Evolutionary conservation across 1,140 invertebrate genomes (phyloP).

Genomic region (Galendromus occidentalis): DNA sequence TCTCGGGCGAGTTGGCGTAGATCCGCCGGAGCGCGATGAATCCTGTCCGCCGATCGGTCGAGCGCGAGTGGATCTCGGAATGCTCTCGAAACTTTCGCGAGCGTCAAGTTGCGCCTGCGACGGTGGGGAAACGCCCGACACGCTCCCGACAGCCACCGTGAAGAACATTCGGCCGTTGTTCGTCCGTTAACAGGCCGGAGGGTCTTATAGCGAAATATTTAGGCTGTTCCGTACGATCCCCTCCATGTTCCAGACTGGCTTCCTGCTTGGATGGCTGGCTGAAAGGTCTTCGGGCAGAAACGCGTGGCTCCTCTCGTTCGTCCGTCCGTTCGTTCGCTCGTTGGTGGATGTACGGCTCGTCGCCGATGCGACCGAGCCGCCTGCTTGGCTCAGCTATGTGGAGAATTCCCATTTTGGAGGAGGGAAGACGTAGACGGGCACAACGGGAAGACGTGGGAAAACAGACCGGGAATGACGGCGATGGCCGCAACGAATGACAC

Average conservation of each 20-base stretch:
- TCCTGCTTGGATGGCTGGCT: neutral
- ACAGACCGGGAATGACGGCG: too few relatives aligned
- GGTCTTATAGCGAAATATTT: slow-evolving; percentile 6
- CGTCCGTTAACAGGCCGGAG: slow-evolving; percentile 1
- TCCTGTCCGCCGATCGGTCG: neutral
- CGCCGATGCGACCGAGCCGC: neutral
- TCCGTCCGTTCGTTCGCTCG: too few relatives aligned
- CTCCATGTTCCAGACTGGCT: neutral
- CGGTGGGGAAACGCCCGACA: neutral
- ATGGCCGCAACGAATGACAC: too few relatives aligned
- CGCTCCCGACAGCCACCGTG: neutral
- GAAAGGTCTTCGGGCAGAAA: neutral
- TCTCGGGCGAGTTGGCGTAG: neutral
- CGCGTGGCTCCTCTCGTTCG: neutral
- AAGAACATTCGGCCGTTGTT: neutral
- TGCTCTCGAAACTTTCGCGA: neutral
- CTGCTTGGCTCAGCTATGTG: neutral
- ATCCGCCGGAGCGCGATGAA: neutral
- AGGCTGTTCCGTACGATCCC: neutral
- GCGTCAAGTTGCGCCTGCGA: neutral
- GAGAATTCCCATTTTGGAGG: slow-evolving; percentile 2
- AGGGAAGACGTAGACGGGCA: too few relatives aligned
- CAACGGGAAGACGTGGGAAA: too few relatives aligned
- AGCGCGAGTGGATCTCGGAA: neutral
- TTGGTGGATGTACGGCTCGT: neutral